phyloP scores from a whole-genome alignment of 53 echinoderm and acorn worm genomes.

The Temnopleurus reevesii region DNA sequence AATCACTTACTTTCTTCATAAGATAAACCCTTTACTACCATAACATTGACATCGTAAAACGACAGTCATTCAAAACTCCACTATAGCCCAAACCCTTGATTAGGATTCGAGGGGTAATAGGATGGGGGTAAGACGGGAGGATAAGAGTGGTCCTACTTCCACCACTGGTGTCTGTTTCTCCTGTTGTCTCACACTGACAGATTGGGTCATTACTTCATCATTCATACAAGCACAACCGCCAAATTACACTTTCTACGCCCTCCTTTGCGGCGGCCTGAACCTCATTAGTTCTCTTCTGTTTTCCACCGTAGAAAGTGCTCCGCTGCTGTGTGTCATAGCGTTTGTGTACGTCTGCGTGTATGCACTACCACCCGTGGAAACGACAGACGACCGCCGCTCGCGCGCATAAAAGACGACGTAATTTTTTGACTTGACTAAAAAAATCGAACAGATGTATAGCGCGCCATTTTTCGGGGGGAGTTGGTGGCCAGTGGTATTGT shows the following conservation, averaged over 20 bases:
- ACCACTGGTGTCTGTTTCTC: conserved; percentile 14
- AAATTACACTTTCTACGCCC: conserved; percentile 49
- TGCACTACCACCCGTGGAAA: conserved; percentile 19
- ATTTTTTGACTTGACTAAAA: conserved; percentile 15
- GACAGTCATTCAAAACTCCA: background rate
- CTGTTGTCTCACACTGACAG: conserved; percentile 42
- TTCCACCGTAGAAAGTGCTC: too few species aligned
- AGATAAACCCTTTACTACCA: background rate
- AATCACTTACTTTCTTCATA: background rate
- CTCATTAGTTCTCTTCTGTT: conserved; percentile 24
- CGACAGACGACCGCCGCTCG: conserved; percentile 22
- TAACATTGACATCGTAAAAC: background rate
- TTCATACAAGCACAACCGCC: conserved; percentile 17
- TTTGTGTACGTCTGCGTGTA: background rate
- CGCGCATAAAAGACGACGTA: background rate
- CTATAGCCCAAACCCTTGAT: background rate
- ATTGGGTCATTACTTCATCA: conserved; percentile 53
- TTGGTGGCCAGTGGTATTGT: conserved; percentile 31
- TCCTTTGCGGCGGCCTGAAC: conserved; percentile 14
- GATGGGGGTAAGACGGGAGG: background rate
- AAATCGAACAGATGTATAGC: conserved; percentile 50
- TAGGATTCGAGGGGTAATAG: background rate
- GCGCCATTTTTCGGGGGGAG: conserved; percentile 4
- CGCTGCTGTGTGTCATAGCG: conserved; percentile 10
- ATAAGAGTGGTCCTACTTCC: background rate